Base-by-base conservation (phyloP, 2,113 vertebrate genomes). In the Amazona vittata region DNA sequence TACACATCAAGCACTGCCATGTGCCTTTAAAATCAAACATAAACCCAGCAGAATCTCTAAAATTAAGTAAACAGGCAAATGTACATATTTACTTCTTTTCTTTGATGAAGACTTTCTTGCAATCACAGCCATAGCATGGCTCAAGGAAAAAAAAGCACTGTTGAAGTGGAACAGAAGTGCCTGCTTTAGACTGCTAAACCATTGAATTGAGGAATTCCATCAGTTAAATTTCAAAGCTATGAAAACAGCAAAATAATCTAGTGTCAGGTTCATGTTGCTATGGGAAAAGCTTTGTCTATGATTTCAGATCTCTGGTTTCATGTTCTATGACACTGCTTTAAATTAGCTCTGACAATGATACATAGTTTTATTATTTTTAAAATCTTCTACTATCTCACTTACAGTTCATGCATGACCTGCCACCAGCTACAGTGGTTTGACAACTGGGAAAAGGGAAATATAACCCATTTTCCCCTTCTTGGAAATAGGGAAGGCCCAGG, bases 201-300 rank as follows among this genome's bases (percentile, higher is more conserved):
- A 12, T 90, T 92, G 70, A 90, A 83, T 6, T 82, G 64, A 14
- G 53, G n/a, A 80, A 93, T 87, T 96, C 80, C 89, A 43, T 26
- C 73, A 85, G 65, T 59, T 82, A 86, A 90, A 96, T 97, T 98
- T 99, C 98, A 98, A 98, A 98, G 98, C 95, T 96, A 96, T 96
- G 89, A 76, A 86, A 87, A 90, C 46, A 95, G 55, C 62, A 57
- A 83, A 91, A 95, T 75, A 69, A 98, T 73, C 89, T 82, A 50
- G 85, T 94, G 83, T 98, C 93, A 97, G 96, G 91, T 97, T 93
- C 93, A 91, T 46, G 80, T 89, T 96, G 93, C 92, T 90, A 91
- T 76, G 44, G 16, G 63, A 91, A 93, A 93, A 91, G 37, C 39
- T 71, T 60, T 19, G 9, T 43, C 31, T 77, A 37, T 55, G 5